Evolutionary conservation across 2,797 vertebrate species (phyloP), one percentile per base, ranked within the genome.

Genomic region (Chloroceryle amazona): DNA sequence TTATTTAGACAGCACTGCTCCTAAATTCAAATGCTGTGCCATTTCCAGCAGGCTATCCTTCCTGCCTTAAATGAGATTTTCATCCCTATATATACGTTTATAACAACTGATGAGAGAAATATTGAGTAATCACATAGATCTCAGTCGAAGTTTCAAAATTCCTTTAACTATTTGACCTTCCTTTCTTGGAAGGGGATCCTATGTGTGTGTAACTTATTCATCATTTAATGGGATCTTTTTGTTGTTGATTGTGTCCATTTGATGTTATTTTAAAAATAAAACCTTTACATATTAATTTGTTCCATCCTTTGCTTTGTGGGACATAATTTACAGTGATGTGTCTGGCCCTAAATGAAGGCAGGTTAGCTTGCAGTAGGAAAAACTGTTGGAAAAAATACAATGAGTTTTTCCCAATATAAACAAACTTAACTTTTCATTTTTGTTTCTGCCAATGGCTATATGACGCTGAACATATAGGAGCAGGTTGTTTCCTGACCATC

Each of bases 351-450:
- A 92, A 65, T 55, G 42, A 96, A 85, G 82, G 63, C 71, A 94
- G 71, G 84, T 97, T 96, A 81, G 7, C 76, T 84, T 94, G 89
- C 76, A 95, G 81, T 93, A 95, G 93, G 94, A 95, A 94, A 68
- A 82, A 71, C 49, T 68, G 35, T 31, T 91, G 84, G 84, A 86
- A 94, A 83, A 96, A 87, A 67, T 85, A 68, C 28, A 76, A 14
- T 39, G 54, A 91, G 9, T 79, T 65, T 26, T 94, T 80, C 93
- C 51, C 71, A 89, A 33, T 93, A 87, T 76, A 92, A 96, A 93
- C 61, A 95, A 86, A 85, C 12, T 42, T 88, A 70, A 62, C 26
- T 88, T 92, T 95, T 93, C 41, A 42, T 31, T 73, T 95, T 89
- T 78, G 16, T 1, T 89, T 95, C 52, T 85, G 73, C 95, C 71